phyloP scores from a whole-genome alignment of 1,140 invertebrate genomes.

The Adelges cooleyi region DNA sequence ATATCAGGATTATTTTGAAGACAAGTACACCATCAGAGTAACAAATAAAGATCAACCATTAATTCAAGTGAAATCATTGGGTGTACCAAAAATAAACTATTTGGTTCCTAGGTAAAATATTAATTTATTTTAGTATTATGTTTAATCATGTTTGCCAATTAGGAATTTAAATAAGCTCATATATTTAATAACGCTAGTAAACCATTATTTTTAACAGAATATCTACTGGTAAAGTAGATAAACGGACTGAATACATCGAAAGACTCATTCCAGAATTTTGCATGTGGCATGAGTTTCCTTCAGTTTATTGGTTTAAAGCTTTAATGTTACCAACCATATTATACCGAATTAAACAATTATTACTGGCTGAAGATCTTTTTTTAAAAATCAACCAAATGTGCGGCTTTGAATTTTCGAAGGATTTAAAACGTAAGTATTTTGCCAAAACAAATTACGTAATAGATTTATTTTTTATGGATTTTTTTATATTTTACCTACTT shows the following conservation, averaged over 20 bases:
- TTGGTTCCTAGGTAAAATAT: constrained; percentile 50
- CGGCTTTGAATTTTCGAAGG: neutral
- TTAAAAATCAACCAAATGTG: constrained; percentile 41
- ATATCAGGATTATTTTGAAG: constrained; percentile 69
- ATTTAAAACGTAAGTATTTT: neutral
- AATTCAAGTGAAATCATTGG: constrained; percentile 59
- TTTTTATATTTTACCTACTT: neutral
- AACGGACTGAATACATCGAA: constrained; percentile 47
- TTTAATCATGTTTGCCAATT: too few relatives aligned
- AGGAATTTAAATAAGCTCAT: too few relatives aligned
- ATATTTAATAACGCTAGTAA: too few relatives aligned
- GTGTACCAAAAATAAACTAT: constrained; percentile 54
- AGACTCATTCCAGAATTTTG: constrained; percentile 81
- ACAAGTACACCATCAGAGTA: constrained; percentile 53
- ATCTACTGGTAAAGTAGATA: constrained; percentile 35
- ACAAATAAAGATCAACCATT: constrained; percentile 65
- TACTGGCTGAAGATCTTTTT: constrained; percentile 70
- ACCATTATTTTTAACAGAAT: neutral
- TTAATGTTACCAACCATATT: constrained; percentile 77
- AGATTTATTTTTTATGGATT: neutral
- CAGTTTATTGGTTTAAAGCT: constrained; percentile 81
- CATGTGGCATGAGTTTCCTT: constrained; percentile 55
- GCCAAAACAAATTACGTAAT: too few relatives aligned
- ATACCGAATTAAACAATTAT: constrained; percentile 60
- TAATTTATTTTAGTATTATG: neutral